These are phyloP conservation scores for Fulmarus glacialis DNA, from an alignment of 2,113 vertebrate species.

Conservation along the genomic window DNA sequence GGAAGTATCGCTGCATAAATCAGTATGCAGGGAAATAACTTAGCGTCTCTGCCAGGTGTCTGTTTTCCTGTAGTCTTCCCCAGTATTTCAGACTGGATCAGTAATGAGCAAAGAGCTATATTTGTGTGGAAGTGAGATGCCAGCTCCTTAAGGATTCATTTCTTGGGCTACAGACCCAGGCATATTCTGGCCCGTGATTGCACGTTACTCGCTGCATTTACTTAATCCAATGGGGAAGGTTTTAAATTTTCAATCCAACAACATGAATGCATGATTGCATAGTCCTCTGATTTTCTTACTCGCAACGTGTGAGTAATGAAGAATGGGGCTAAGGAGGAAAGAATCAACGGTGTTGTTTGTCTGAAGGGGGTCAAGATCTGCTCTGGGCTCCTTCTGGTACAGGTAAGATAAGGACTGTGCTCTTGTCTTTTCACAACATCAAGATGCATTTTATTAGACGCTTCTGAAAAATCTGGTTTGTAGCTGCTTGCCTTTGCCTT, in stretches of 20 bases:
- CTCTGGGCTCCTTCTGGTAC: not conserved
- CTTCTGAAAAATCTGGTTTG: not conserved
- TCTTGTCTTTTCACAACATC: not conserved
- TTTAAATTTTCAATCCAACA: not conserved
- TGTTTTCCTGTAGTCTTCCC: constrained; percentile 37
- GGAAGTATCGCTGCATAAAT: constrained; percentile 46
- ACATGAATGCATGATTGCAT: not conserved
- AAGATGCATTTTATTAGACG: not conserved
- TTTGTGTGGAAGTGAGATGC: constrained; percentile 14
- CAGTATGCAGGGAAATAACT: constrained; percentile 1
- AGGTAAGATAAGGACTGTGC: not conserved
- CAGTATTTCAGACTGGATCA: not conserved
- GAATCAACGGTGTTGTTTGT: not conserved
- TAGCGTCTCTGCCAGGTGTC: not conserved
- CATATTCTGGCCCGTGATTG: not conserved
- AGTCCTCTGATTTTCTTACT: not conserved
- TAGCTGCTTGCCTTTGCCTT: not conserved
- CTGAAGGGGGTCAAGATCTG: not conserved
- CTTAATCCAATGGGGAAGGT: not conserved
- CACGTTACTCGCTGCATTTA: not conserved
- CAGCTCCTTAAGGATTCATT: constrained; percentile 13
- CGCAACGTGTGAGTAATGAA: not conserved
- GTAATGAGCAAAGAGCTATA: constrained; percentile 24
- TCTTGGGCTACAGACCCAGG: constrained; percentile 20
- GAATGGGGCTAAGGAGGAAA: not conserved